Conservation (phyloP, 2,113 vertebrate genomes). For the Pipra filicauda region DNA sequence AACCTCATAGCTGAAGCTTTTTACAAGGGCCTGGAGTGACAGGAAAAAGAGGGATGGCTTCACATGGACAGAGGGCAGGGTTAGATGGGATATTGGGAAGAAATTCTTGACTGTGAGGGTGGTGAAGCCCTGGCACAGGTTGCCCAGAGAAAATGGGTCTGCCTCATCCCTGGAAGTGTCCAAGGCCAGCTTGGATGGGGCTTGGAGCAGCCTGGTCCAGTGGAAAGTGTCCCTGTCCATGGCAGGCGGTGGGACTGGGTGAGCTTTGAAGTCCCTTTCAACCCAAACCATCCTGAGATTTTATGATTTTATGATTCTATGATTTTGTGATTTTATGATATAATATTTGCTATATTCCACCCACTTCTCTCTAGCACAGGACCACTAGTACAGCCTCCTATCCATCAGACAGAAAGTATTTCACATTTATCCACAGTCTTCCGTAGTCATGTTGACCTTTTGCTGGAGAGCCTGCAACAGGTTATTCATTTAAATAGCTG, state of each 20-base stretch:
- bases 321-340: not conserved
- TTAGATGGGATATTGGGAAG: not conserved
- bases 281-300: not conserved
- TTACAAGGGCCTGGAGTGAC: not conserved
- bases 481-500: not conserved
- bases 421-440: not conserved
- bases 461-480: not conserved
- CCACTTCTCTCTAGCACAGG: too few relatives aligned
- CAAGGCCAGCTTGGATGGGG: not conserved
- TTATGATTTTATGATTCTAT: not conserved
- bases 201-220: not conserved
- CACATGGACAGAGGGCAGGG: not conserved
- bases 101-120: not conserved
- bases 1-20: not conserved
- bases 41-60: not conserved
- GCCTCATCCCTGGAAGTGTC: not conserved
- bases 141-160: not conserved
- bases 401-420: not conserved
- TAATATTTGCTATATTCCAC: not conserved
- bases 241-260: not conserved
- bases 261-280: not conserved
- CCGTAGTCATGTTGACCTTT: not conserved
- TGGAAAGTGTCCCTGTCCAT: not conserved
- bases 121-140: not conserved
- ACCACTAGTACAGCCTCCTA: not conserved